Percentiles rank a stretch among this genome's conserved stretches.
Evolutionary conservation across 2,888 invertebrate genomes (phyloP).

Genomic region (Hermaeophaga mercurialis): DNA sequence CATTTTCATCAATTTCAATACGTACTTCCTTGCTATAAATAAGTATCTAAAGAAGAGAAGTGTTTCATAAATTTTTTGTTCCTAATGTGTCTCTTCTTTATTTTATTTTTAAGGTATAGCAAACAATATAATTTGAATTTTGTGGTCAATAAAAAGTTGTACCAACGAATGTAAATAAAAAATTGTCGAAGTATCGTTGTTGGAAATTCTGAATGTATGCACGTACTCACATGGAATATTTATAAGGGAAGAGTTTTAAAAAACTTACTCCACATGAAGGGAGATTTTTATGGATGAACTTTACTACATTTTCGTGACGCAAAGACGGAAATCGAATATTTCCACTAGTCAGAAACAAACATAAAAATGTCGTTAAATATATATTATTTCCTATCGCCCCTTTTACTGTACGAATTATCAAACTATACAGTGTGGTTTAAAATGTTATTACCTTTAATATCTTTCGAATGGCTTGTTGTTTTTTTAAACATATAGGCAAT

Average conservation of each 20-base stretch:
- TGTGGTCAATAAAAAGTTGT: background rate
- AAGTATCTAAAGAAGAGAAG: too few relatives aligned
- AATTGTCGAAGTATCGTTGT: slow-evolving; percentile 24
- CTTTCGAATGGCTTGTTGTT: too few relatives aligned
- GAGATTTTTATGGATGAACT: slow-evolving; percentile 43
- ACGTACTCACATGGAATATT: slow-evolving; percentile 43
- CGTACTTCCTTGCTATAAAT: too few relatives aligned
- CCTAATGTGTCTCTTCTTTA: too few relatives aligned
- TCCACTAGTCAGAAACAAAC: slow-evolving; percentile 18
- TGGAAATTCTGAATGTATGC: slow-evolving; percentile 34
- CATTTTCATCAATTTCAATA: too few relatives aligned
- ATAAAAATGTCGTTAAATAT: slow-evolving; percentile 24
- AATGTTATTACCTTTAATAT: too few relatives aligned
- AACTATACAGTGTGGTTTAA: too few relatives aligned
- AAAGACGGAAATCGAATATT: slow-evolving; percentile 32
- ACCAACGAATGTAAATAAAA: background rate
- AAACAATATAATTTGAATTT: background rate
- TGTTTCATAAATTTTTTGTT: too few relatives aligned
- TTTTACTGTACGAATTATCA: background rate
- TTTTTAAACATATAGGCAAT: too few relatives aligned
- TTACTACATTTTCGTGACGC: slow-evolving; percentile 43
- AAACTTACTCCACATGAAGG: slow-evolving; percentile 41
- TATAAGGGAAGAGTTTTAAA: slow-evolving; percentile 41
- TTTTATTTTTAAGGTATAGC: too few relatives aligned
- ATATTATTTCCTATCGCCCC: background rate